These are phyloP conservation scores for Thereva nobilitata DNA, from an alignment of 2,888 invertebrate genomes.

Conservation along the genomic window DNA sequence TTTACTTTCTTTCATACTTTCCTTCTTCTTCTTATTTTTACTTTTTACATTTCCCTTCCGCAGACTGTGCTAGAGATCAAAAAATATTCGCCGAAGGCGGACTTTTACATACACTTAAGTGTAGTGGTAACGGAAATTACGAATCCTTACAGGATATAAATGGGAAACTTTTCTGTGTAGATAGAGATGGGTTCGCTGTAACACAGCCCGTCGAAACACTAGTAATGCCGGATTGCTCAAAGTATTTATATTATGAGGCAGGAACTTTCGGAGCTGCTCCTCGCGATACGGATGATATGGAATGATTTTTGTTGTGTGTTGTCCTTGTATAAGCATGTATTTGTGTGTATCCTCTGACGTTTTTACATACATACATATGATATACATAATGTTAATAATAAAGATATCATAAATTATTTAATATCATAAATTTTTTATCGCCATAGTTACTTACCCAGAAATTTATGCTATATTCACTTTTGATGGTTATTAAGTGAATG, in stretches of 20 bases:
- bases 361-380: no score
- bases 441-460: no score
- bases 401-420: no score
- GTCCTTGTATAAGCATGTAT: no score
- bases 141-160: constrained; percentile 60
- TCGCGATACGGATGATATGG: no score
- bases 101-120: constrained; percentile 60
- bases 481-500: no score
- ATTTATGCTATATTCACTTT: no score
- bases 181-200: constrained; percentile 63
- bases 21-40: constrained; percentile 20
- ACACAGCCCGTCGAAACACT: constrained; percentile 43
- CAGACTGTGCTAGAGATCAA: constrained; percentile 68
- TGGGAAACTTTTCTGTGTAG: constrained; percentile 64
- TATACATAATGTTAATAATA: no score
- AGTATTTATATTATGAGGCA: constrained; percentile 43
- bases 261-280: neutral
- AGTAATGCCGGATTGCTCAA: constrained; percentile 40
- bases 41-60: neutral
- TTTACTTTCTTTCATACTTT: neutral
- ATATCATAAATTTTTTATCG: no score
- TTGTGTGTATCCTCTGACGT: no score
- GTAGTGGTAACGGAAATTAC: constrained; percentile 65
- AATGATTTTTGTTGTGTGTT: no score
- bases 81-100: constrained; percentile 60